Base-by-base conservation (phyloP, 2,888 invertebrate genomes). In the Sicus ferrugineus region DNA sequence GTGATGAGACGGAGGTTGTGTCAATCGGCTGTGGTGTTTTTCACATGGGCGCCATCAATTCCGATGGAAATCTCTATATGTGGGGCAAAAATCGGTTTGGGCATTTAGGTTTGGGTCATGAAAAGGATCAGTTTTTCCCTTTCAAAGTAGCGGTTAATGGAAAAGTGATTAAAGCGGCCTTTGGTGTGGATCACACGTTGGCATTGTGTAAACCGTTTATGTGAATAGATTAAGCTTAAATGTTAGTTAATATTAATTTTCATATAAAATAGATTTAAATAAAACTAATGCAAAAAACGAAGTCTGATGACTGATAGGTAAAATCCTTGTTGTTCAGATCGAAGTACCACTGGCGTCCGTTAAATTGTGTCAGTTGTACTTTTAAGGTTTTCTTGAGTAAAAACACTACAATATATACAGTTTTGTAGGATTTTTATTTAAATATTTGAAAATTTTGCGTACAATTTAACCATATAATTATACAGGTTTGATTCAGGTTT, bases 81-180 rank as follows among this genome's bases (percentile, higher is more conserved):
- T 98, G 98, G 98, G 98, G 98, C 0, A 88, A 92, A 77, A 97
- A 98, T 83, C 89, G 91, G 76, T 89, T 89, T 74, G 93, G 93
- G 0, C 93, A 93, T 78, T 87, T 98, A 0, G 98, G 98, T 0
- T 83, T 97, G 46, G 95, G 95, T 0, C 88, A 91, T 80, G 82
- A 84, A 0, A 90, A 93, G 68, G 93, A 96, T 80, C 97, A 97
- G 81, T 91, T 88, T 85, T 97, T 97, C 80, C 97, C 97, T 1
- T 87, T 95, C 26, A 93, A 93, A 88, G 93, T 90, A 5, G 87
- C 93, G 0, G 85, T 97, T 16, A 94, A 94, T 66, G 95, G 93
- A 0, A 87, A 89, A 79, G 93, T 93, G 0, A 80, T 88, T 42
- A 89, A 92, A 78, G 89, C 95, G 1, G 86, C 88, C 59, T 95